A percentile compares a stretch with the other conserved stretches of the same genome.
Conservation (phyloP, 2,888 invertebrate genomes). For the Platypus cylindrus region DNA sequence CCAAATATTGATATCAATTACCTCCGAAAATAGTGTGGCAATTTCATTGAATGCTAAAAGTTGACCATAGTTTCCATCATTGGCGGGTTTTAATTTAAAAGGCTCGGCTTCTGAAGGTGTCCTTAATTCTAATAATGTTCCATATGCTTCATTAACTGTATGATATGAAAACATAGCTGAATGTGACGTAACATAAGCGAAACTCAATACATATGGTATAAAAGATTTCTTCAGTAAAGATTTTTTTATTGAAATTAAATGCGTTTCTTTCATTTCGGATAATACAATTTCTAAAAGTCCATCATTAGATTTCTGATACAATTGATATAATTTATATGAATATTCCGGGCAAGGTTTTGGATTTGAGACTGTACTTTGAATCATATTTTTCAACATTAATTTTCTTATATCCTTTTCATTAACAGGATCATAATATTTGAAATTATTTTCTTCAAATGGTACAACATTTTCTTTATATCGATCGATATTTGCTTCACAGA, state of each 20-base stretch:
- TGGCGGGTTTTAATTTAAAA: conserved; percentile 3
- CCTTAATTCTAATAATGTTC: conserved; percentile 13
- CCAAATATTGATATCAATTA: conserved; percentile 33
- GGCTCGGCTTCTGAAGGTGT: conserved; percentile 4
- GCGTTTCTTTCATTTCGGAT: conserved; percentile 43
- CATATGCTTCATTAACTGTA: conserved; percentile 19
- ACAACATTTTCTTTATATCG: conserved; percentile 10
- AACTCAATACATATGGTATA: conserved; percentile 8
- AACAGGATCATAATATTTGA: conserved; percentile 14
- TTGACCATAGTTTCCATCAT: conserved; percentile 18
- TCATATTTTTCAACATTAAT: conserved; percentile 43
- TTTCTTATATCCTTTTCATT: conserved; percentile 38
- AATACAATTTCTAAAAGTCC: conserved; percentile 44
- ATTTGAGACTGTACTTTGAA: conserved; percentile 53
- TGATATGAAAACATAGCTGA: conserved; percentile 17
- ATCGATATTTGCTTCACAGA: conserved; percentile 15
- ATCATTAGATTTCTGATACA: conserved; percentile 62
- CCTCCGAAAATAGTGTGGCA: neutral
- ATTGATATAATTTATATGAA: conserved; percentile 43
- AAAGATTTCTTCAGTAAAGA: conserved; percentile 11
- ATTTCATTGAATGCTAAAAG: conserved; percentile 20
- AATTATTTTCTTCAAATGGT: conserved; percentile 8
- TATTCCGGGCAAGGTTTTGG: conserved; percentile 25
- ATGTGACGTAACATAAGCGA: conserved; percentile 14
- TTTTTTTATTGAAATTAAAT: conserved; percentile 39